phyloP scores from a whole-genome alignment of 1,140 invertebrate genomes.

The Hestina assimilis region DNA sequence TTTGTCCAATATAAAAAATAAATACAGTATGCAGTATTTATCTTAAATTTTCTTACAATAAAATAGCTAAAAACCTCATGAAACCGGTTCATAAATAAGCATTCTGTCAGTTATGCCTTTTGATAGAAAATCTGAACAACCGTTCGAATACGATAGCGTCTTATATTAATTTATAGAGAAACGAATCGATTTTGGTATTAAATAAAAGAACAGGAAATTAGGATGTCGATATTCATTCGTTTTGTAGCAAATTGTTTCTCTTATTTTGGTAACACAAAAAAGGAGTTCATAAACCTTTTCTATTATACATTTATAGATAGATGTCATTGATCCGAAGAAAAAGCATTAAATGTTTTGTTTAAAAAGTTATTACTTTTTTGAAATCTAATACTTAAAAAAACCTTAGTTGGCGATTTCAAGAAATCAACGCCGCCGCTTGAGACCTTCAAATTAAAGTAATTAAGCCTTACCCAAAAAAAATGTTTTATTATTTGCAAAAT shows the following conservation, averaged over 20 bases:
- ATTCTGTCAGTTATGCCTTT: constrained; percentile 29
- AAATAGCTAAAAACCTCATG: neutral
- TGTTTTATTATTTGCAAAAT: constrained; percentile 35
- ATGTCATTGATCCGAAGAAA: constrained; percentile 46
- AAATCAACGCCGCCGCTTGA: constrained; percentile 59
- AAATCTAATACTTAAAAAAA: constrained; percentile 43
- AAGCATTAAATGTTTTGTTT: constrained; percentile 33
- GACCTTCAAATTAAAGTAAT: constrained; percentile 57
- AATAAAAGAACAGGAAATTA: constrained; percentile 50
- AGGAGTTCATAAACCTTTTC: constrained; percentile 33
- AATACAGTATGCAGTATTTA: neutral
- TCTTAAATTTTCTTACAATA: neutral
- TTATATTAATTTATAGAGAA: constrained; percentile 45
- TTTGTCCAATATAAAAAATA: no score
- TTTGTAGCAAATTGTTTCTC: constrained; percentile 45
- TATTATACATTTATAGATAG: constrained; percentile 39
- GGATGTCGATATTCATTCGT: constrained; percentile 38
- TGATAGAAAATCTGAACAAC: constrained; percentile 31
- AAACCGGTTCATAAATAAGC: neutral
- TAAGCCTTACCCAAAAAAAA: constrained; percentile 31
- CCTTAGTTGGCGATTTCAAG: constrained; percentile 36
- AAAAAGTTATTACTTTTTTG: constrained; percentile 35
- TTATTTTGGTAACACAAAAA: constrained; percentile 40
- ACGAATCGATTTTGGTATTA: constrained; percentile 64
- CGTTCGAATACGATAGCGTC: constrained; percentile 34